Evolutionary conservation across 2,113 vertebrate species (phyloP).

Genomic region (Euleptes europaea): DNA sequence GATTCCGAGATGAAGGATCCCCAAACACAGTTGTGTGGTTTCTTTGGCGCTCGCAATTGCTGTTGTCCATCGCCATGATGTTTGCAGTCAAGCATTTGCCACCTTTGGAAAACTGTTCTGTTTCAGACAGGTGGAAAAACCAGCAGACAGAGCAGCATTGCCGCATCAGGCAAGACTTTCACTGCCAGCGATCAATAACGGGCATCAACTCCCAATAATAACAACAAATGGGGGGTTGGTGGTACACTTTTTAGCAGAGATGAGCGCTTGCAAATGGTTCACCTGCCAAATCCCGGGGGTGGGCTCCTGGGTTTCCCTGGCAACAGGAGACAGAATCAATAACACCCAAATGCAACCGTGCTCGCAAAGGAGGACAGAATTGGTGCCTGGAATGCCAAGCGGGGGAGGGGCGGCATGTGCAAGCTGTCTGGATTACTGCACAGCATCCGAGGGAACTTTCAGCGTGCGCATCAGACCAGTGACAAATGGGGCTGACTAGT

Average conservation of each 20-base stretch:
- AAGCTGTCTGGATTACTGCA: neutral
- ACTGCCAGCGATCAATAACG: neutral
- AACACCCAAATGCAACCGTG: neutral
- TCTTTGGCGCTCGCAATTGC: neutral
- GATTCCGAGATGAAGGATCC: neutral
- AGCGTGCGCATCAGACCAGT: neutral
- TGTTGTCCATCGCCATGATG: neutral
- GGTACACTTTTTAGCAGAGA: neutral
- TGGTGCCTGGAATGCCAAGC: neutral
- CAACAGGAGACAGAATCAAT: neutral
- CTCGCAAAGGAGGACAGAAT: neutral
- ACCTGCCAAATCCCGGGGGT: slow-evolving; percentile 15
- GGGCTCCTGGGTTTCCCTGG: slow-evolving; percentile 5
- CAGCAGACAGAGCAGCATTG: fast-evolving
- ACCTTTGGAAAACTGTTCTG: neutral
- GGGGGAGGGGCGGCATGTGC: neutral
- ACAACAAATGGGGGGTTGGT: neutral
- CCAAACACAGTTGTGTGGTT: neutral
- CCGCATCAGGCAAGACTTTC: neutral
- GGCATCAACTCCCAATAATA: neutral
- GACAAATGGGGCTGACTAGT: too few species aligned
- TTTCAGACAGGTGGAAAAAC: too few species aligned
- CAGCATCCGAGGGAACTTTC: neutral
- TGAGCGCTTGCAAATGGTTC: neutral
- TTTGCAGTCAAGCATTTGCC: neutral